Conservation (phyloP, 2,888 invertebrate species). For the Leucoma salicis region DNA sequence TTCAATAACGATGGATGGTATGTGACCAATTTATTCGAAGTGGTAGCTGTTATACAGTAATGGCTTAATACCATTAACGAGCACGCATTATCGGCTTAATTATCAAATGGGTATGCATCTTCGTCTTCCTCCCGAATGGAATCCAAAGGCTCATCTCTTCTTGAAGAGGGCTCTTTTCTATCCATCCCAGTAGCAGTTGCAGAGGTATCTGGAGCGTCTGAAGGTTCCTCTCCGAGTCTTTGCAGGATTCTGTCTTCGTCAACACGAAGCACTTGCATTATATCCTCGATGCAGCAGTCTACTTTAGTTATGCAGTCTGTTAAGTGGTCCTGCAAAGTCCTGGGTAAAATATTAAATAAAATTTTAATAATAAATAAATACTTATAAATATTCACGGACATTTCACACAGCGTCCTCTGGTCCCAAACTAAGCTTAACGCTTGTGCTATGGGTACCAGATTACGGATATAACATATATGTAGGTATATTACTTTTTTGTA, state of each 20-base stretch:
- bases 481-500: no score
- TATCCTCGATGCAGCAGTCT: constrained; percentile 54
- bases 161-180: not conserved
- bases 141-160: constrained; percentile 31
- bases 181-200: not conserved
- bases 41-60: no score
- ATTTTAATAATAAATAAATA: no score
- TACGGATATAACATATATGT: no score
- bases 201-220: constrained; percentile 16
- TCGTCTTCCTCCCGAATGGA: constrained; percentile 58
- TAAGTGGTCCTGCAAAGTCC: constrained; percentile 46
- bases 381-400: no score
- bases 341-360: not conserved
- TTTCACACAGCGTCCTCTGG: no score
- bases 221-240: constrained; percentile 41
- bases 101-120: constrained; percentile 50
- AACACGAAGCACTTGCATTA: constrained; percentile 49
- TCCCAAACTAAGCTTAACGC: no score
- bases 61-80: no score
- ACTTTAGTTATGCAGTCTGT: constrained; percentile 46
- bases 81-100: constrained; percentile 8
- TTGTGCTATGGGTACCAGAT: no score
- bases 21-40: no score
- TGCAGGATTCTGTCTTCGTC: constrained; percentile 53
- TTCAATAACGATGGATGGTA: no score